phyloP scores from a whole-genome alignment of 35 echinoderm and acorn worm species.

The Acanthaster planci region DNA sequence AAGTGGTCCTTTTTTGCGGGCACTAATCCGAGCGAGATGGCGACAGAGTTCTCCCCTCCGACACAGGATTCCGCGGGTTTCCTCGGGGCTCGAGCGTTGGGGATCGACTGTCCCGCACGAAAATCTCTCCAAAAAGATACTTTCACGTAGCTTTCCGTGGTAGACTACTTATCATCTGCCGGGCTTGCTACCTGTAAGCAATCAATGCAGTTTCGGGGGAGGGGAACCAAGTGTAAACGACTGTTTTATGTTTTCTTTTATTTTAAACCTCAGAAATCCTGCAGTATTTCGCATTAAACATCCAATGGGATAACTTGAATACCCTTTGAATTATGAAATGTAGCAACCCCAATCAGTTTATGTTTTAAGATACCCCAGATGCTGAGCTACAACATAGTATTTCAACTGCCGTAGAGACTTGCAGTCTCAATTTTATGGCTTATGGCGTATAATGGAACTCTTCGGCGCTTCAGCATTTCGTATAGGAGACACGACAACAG shows the following conservation, averaged over 20 bases:
- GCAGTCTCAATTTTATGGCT: too few species aligned
- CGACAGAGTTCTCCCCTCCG: constrained; percentile 20
- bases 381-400: too few species aligned
- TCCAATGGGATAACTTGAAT: too few species aligned
- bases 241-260: neutral
- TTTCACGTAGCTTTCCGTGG: constrained; percentile 18
- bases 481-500: too few species aligned
- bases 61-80: constrained; percentile 14
- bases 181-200: constrained; percentile 5
- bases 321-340: too few species aligned
- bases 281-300: too few species aligned
- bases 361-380: too few species aligned
- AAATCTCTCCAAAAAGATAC: constrained; percentile 16
- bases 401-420: too few species aligned
- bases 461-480: too few species aligned
- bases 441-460: too few species aligned
- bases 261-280: too few species aligned
- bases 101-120: constrained; percentile 5
- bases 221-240: neutral
- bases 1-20: neutral
- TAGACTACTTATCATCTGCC: neutral
- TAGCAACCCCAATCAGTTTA: too few species aligned
- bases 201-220: constrained; percentile 12
- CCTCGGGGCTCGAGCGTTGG: neutral
- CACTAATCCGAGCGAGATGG: neutral